Evolutionary conservation across 2,113 vertebrate species (phyloP).

Genomic region (Hypocryptadius cinnamomeus): DNA sequence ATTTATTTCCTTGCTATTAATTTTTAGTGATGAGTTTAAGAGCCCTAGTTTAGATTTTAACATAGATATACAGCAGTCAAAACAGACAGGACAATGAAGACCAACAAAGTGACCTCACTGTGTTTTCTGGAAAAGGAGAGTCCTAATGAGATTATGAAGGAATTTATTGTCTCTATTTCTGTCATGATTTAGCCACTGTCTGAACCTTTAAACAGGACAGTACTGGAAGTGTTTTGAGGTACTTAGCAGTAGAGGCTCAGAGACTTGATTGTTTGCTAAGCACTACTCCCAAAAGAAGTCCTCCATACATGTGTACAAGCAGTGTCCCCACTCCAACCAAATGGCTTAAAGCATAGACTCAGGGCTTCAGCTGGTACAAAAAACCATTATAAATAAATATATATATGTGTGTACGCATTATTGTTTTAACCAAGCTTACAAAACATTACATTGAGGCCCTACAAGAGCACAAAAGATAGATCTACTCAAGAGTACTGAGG

Average conservation of each 20-base stretch:
- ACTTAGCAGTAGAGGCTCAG: neutral
- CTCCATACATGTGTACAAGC: neutral
- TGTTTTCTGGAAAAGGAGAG: neutral
- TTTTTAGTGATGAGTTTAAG: neutral
- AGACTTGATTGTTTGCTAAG: neutral
- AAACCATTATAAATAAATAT: neutral
- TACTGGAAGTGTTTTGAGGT: neutral
- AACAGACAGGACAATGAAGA: neutral
- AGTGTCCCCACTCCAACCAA: neutral
- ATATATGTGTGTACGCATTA: neutral
- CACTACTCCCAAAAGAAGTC: neutral
- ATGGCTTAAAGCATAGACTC: neutral
- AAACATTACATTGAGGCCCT: neutral
- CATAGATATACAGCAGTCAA: neutral
- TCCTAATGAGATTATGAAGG: neutral
- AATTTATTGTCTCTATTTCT: neutral
- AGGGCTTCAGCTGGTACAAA: neutral
- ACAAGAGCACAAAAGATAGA: neutral
- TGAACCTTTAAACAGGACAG: neutral
- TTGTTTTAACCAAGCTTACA: neutral
- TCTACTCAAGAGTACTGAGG: neutral
- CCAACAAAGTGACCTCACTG: neutral
- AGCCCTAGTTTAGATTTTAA: neutral
- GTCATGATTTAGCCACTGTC: neutral
- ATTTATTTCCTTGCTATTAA: neutral